phyloP scores from a whole-genome alignment of 2,888 invertebrate species.

The Brenthis ino region DNA sequence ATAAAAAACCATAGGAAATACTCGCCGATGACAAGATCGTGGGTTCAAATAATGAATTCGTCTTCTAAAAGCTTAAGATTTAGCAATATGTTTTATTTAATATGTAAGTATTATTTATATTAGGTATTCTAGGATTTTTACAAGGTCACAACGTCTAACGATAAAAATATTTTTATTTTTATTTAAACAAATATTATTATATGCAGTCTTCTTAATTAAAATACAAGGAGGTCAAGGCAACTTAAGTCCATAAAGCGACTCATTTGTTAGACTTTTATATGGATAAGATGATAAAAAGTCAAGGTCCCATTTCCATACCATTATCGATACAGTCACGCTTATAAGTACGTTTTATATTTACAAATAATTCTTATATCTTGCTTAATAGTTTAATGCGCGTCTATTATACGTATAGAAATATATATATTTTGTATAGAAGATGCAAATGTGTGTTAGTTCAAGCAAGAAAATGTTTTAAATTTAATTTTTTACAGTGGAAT shows the following conservation, averaged over 20 bases:
- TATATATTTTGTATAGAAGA: too few species aligned
- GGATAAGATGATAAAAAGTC: conserved; percentile 21
- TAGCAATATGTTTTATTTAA: too few species aligned
- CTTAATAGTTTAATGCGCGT: not conserved
- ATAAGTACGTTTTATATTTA: conserved; percentile 6
- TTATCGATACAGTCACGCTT: conserved; percentile 24
- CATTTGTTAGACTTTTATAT: conserved; percentile 9
- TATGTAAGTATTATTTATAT: not conserved
- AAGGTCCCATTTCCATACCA: conserved; percentile 26
- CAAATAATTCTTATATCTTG: not conserved
- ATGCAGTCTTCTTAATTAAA: conserved; percentile 6
- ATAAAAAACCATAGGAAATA: too few species aligned
- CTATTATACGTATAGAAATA: not conserved
- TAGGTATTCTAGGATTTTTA: not conserved
- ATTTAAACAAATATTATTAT: conserved; percentile 8
- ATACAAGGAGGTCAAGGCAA: conserved; percentile 22
- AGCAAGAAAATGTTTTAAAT: too few species aligned
- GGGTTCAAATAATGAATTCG: too few species aligned
- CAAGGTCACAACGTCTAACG: not conserved
- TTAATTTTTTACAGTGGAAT: too few species aligned
- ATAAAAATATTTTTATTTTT: not conserved
- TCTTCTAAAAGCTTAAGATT: too few species aligned
- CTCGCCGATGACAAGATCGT: too few species aligned
- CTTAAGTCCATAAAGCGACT: conserved; percentile 3
- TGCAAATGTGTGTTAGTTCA: too few species aligned